Conservation (phyloP, 2,797 vertebrate species). For the Momotus momota region DNA sequence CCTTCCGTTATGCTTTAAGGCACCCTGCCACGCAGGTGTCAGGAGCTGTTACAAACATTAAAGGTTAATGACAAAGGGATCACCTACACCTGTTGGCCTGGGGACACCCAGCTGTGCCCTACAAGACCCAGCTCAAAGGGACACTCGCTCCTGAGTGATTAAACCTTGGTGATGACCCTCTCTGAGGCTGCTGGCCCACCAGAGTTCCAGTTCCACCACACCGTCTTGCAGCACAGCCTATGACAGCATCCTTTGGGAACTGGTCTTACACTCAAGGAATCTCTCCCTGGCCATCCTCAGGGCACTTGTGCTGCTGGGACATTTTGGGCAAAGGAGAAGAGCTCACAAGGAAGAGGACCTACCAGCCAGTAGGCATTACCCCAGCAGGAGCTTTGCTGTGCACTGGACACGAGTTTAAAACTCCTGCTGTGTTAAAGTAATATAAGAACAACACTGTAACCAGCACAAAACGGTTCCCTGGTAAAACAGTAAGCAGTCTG, state of each 20-base stretch:
- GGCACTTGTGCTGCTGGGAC: not conserved
- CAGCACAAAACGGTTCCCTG: not conserved
- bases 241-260: not conserved
- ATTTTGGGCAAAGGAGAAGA: not conserved
- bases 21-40: not conserved
- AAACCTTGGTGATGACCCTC: not conserved
- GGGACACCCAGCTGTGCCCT: not conserved
- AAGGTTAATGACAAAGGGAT: not conserved
- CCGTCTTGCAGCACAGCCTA: not conserved
- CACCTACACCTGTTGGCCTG: not conserved
- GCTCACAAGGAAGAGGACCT: not conserved
- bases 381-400: not conserved
- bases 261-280: not conserved
- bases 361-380: not conserved
- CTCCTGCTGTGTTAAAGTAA: not conserved
- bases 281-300: rapidly evolving
- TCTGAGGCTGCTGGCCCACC: not conserved
- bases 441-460: not conserved
- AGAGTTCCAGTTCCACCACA: not conserved
- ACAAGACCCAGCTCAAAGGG: not conserved
- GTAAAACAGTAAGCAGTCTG: not conserved
- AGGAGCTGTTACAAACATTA: not conserved
- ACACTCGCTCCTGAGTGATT: not conserved
- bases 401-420: rapidly evolving
- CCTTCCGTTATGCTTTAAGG: not conserved